Evolutionary conservation across 2,888 invertebrate species (phyloP), one percentile per base, ranked within the genome.

Genomic region (Hyposoter dolosus): DNA sequence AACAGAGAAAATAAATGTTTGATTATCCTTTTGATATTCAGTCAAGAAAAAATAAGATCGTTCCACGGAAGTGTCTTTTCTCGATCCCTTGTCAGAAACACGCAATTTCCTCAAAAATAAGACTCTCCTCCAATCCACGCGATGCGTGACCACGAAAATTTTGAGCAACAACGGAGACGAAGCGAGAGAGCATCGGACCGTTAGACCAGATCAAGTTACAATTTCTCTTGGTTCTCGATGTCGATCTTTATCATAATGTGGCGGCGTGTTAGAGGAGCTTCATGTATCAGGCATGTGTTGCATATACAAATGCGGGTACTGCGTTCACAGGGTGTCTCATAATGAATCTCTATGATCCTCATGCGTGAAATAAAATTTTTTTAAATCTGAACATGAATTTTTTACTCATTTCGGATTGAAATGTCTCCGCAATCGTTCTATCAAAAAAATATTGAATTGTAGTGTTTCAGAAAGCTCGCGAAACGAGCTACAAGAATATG

Each of bases 161-260:
- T 32, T 32, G 32, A 50, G 45, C 45, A 63, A 63, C 47, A 12
- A 75, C 43, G 43, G 74, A 81, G 66, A 74, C 65, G 76, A 76
- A 69, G 76, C 69, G 28, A 63, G 19, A 32, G 32, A 35, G 47
- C 23, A 28, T 56, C 35, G 68, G 69, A 76, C 32, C 69, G 82
- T 69, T 47, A 63, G 76, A 76, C 19, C 60, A 56, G 40, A 76
- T 69, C 75, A 32, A 35, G 60, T 76, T 69, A 76, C 82, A 69
- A 69, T 76, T 71, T 77, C 71, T 71, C 56, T 71, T 47, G 71
- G 40, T 40, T 50, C 45, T 65, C 63, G 50, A 77, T 63, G 43
- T 15, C 35, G 82, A 82, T 82, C 60, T 40, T 77, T 71, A 77
- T 76, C 82, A 45, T 15, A 7, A n/a, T 10, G 45, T 72, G 12